Evolutionary conservation across 1,140 invertebrate species (phyloP), one percentile per base, ranked within the genome.

Genomic region (Bicyclus anynana): DNA sequence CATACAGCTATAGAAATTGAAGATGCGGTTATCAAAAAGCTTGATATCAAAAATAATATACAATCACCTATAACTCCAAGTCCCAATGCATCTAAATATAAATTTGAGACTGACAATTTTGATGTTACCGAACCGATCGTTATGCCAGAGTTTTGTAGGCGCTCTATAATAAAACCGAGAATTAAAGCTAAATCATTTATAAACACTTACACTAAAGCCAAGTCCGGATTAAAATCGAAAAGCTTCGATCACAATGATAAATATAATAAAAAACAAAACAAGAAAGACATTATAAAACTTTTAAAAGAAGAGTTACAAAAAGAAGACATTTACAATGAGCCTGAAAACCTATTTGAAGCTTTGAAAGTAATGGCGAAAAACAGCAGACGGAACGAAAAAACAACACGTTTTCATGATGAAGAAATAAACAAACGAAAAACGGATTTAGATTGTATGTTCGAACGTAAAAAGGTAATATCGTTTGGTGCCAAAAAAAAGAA

Each of bases 291-390:
- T 10, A 16, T 81, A 1, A 70, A 70, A 18, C 17, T 68, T 16
- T 64, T 84, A 9, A 84, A 78, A 55, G 54, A 75, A 13, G 52
- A 84, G 35, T 21, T 81, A 23, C 46, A 59, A 58, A 54, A 67
- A 5, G 57, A 71, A 1, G 12, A 37, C 3, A 40, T 13, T 0
- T 69, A 59, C 26, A 56, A 74, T 5, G 72, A 82, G 18, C 77
- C 76, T 0, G 21, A 59, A 18, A 82, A 62, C 33, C 62, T 84
- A 21, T 81, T 58, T 17, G 61, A 80, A 59, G 69, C 81, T 0
- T 56, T 84, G 16, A 65, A 53, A 38, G 50, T 72, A 0, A 74
- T 82, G 20, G 77, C 74, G 0, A 63, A 59, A 35, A 79, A 79
- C 35, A 84, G 77, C 59, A 62, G 47, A 40, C 38, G 48, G 55